These are phyloP conservation scores for Calephelis nemesis DNA, from an alignment of 1,140 invertebrate species.

Conservation along the genomic window DNA sequence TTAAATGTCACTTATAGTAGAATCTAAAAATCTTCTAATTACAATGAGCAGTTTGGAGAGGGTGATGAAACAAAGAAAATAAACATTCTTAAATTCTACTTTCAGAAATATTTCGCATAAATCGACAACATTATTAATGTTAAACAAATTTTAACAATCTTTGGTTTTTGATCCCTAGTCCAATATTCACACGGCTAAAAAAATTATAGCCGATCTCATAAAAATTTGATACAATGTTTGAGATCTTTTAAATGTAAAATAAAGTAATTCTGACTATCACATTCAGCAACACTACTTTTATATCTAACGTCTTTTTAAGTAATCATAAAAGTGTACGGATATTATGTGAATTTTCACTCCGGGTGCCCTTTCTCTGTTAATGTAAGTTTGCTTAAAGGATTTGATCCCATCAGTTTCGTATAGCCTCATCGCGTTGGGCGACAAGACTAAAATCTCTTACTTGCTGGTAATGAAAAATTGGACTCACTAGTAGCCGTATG, in stretches of 20 bases:
- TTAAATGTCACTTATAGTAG: slow-evolving; percentile 66
- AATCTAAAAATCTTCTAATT: slow-evolving; percentile 68
- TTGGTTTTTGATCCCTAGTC: slow-evolving; percentile 83
- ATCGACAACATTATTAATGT: slow-evolving; percentile 79
- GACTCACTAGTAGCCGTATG: not conserved
- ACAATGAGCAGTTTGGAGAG: slow-evolving; percentile 75
- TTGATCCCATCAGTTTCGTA: slow-evolving; percentile 80
- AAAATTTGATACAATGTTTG: slow-evolving; percentile 54
- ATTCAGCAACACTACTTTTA: slow-evolving; percentile 76
- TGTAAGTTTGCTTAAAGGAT: slow-evolving; percentile 79
- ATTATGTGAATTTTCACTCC: slow-evolving; percentile 63
- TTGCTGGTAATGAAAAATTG: slow-evolving; percentile 31
- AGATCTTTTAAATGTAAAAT: slow-evolving; percentile 70
- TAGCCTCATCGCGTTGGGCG: slow-evolving; percentile 49
- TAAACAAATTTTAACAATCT: slow-evolving; percentile 83
- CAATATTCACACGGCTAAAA: slow-evolving; percentile 71
- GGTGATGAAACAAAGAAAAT: slow-evolving; percentile 68
- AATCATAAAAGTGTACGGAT: slow-evolving; percentile 64
- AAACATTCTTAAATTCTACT: slow-evolving; percentile 62
- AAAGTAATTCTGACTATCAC: slow-evolving; percentile 75
- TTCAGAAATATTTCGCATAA: slow-evolving; percentile 76
- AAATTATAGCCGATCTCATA: slow-evolving; percentile 61
- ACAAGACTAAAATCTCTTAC: slow-evolving; percentile 45
- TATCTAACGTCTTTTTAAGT: slow-evolving; percentile 73
- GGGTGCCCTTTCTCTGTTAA: slow-evolving; percentile 57